Base-by-base conservation (phyloP, 2,113 vertebrate genomes). In the Calidris pygmaea region DNA sequence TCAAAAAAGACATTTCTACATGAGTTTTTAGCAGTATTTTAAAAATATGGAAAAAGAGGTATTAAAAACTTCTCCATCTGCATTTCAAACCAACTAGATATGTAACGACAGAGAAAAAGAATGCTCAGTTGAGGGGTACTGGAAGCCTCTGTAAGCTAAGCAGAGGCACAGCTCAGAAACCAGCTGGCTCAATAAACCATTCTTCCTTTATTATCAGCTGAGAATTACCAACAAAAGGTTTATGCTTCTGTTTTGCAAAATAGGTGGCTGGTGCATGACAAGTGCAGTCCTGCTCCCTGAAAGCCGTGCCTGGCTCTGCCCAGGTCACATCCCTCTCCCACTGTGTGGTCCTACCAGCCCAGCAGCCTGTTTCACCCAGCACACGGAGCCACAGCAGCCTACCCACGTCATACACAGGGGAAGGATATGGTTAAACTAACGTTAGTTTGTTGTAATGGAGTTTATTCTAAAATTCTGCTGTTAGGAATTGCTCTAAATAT, bases 241-340 rank as follows among this genome's bases (percentile, higher is more conserved):
- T 60, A 18, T 19, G 32, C 62, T 47, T 70, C 70, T 39, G 19
- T 9, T 52, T 24, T 55, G 30, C 52, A 34, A 24, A 68, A 24
- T 0, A 55, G 52, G 47, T 6, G 53, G 63, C 50, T 43, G 41
- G 41, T 45, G 50, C 17, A 4, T 1, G 29, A 47, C 30, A 1
- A 2, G 23, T 5, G 1, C 15, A 14, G 20, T 10, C 43, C 47
- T 11, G 55, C 70, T 81, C 50, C 58, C 52, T 1, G 6, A 23
- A 17, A 35, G 55, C 47, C 1, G 6, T n/a, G 35, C 62, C 27
- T 11, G 32, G 48, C 59, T 43, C 71, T 14, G 14, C 15, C 2
- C 30, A 34, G 27, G 12, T 7, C 32, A 11, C 5, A 1, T 20
- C n/a, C 29, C 43, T 7, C 6, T 18, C 37, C 34, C 1, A 1